Evolutionary conservation across 2,888 invertebrate genomes (phyloP), one percentile per base, ranked within the genome.

Genomic region (Andrena dorsata): DNA sequence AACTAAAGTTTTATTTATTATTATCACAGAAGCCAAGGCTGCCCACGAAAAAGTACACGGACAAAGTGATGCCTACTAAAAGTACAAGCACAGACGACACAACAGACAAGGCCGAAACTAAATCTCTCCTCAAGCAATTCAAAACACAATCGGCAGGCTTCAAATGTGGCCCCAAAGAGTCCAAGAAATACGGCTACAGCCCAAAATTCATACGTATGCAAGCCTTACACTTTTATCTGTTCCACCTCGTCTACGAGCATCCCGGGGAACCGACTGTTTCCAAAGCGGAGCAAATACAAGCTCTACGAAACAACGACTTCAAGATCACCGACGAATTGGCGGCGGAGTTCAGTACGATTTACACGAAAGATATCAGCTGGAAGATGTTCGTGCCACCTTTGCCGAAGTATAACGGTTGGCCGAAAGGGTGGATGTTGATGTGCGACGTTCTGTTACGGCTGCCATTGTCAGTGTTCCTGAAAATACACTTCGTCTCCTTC

Each of bases 321-420:
- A 74, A 85, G n/a, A 86, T 94, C 0, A 91, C 93, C 0, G 93
- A 94, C 0, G 93, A 94, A 26, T 92, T 95, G 63, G 85, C 94
- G 7, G 89, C 93, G 0, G 94, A 95, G 76, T 92, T 96, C 87
- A 94, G 94, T 4, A 91, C 92, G 0, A 91, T 95, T 61, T 96
- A 95, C 77, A 94, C 93, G 51, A 94, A 94, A 3, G 94, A 95
- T 69, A 93, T 96, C 5, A 95, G 94, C 86, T 97, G 97, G 97
- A 96, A 96, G 91, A 96, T 96, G 94, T 97, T 97, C 91, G 94
- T 97, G 16, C 95, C 96, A 0, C 96, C 97, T 0, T 90, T 97
- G 61, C 96, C 96, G 0, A 89, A 92, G 61, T 96, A 96, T 88
- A 89, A 86, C 82, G 95, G 95, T 20, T 96, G 96, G 94, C 94